Evolutionary conservation across 2,113 vertebrate species (phyloP).

Genomic region (Pachyramphus minor): DNA sequence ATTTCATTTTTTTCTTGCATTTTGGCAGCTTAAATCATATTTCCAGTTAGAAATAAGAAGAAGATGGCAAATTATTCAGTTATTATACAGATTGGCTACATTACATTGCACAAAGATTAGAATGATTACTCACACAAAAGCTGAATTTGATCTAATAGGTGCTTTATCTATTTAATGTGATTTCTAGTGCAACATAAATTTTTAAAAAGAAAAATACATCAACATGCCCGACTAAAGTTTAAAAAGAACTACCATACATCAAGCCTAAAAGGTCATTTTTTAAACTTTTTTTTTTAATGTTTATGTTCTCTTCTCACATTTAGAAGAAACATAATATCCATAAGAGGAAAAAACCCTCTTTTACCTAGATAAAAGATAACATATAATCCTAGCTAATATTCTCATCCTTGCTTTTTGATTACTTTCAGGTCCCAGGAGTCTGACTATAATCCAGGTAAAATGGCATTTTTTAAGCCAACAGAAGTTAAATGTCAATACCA

Average conservation of each 20-base stretch:
- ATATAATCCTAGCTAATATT: slow-evolving; percentile 23
- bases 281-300: neutral
- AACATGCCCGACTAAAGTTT: neutral
- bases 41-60: neutral
- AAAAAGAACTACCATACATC: neutral
- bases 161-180: neutral
- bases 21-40: neutral
- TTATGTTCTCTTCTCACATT: neutral
- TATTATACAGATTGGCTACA: neutral
- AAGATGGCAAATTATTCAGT: neutral
- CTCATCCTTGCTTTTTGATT: slow-evolving; percentile 16
- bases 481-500: slow-evolving; percentile 38
- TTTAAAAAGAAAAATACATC: neutral
- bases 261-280: neutral
- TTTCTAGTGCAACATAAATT: neutral
- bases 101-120: neutral
- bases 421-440: neutral
- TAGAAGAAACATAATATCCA: neutral
- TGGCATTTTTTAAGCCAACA: slow-evolving; percentile 10
- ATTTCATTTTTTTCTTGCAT: neutral
- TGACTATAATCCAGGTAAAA: slow-evolving; percentile 41
- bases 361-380: neutral
- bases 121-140: neutral
- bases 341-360: neutral
- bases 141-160: neutral